A percentile compares a stretch with the other conserved stretches of the same genome.
Evolutionary conservation across 2,113 vertebrate genomes (phyloP).

Genomic region (Oceanodroma tethys): DNA sequence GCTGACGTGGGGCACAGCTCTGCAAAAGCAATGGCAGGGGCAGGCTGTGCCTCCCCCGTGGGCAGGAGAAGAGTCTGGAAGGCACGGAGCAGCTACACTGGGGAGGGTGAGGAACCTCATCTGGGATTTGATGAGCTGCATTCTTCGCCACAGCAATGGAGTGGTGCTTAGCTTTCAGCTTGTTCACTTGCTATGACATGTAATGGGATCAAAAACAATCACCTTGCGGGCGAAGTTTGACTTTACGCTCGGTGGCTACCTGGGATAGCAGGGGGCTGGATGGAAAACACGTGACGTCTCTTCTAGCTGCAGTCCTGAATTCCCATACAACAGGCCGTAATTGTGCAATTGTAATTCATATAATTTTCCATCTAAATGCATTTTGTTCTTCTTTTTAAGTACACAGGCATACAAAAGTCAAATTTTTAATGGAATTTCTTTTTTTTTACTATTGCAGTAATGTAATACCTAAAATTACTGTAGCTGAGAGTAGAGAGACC

Average conservation of each 20-base stretch:
- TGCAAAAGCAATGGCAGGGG: not conserved
- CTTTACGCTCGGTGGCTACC: not conserved
- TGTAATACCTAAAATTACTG: not conserved
- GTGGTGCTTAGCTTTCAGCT: not conserved
- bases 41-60: fast-evolving
- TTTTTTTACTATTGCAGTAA: not conserved
- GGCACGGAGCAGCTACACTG: fast-evolving
- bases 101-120: not conserved
- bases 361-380: not conserved
- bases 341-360: not conserved
- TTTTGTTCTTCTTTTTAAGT: not conserved
- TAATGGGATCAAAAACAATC: not conserved
- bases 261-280: not conserved
- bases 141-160: not conserved
- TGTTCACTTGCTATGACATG: not conserved
- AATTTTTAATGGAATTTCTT: not conserved
- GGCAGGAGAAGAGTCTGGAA: not conserved
- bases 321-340: not conserved
- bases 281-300: fast-evolving
- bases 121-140: not conserved
- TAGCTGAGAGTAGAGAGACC: not conserved
- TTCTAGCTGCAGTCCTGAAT: not conserved
- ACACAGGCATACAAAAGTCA: not conserved
- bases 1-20: fast-evolving
- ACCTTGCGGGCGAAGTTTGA: not conserved